Base-by-base conservation (phyloP, 2,797 vertebrate genomes). In the Odontamblyopus lacepedii region DNA sequence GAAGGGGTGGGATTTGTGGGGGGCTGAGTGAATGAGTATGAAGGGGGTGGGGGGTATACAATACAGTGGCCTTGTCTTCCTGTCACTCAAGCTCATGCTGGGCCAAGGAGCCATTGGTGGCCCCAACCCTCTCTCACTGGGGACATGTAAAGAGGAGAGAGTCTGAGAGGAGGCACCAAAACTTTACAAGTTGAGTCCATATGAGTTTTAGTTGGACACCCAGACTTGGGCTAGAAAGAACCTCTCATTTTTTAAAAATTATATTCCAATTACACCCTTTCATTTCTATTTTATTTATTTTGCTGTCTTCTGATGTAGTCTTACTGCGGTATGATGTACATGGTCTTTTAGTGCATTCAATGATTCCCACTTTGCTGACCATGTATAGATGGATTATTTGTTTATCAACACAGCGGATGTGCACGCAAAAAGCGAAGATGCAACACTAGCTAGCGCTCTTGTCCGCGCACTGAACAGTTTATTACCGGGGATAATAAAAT, bases 31-130 rank as follows among this genome's bases (percentile, higher is more conserved):
- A 69, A 61, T 61, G 12, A 66, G 67, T 41, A 59, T 61, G 12
- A 66, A 38, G 71, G 27, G 66, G 11, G 65, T n/a, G 61, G 44
- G 53, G 60, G 70, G 69, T n/a, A 62, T 63, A 70, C 88, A 91
- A 89, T 83, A 88, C 76, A 81, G 83, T 76, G 88, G 92, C 85
- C 91, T 90, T 92, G 88, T 93, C 89, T 88, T 71, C 73, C 81
- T 84, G 90, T 92, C 91, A 87, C 67, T 93, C 92, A 89, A 82
- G 73, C 83, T 75, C 83, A 78, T 23, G 71, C 86, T 76, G 81
- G 73, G 70, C 76, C 27, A 67, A 84, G 82, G 79, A 83, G 80
- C 78, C 70, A 67, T 78, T 87, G 78, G 77, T 75, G 48, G 72
- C 60, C 64, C 75, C 56, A 62, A 71, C 78, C 65, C 41, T 35